Evolutionary conservation across 2,888 invertebrate genomes (phyloP).

Genomic region (Euzetes globulus): DNA sequence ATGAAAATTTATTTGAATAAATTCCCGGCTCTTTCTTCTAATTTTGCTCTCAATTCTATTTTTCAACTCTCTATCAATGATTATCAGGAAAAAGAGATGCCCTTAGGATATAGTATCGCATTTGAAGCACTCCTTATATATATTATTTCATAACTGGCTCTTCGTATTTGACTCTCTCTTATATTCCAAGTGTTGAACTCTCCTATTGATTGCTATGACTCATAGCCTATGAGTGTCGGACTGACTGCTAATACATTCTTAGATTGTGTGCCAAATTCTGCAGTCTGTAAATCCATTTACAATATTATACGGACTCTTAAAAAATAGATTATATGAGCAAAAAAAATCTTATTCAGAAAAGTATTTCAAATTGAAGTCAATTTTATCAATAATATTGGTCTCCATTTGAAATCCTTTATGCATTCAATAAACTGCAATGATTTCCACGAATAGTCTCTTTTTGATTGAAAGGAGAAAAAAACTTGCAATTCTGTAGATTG

Average conservation of each 20-base stretch:
- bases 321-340: neutral
- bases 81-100: slow-evolving; percentile 9
- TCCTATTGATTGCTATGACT: neutral
- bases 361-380: too few species aligned
- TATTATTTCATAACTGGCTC: neutral
- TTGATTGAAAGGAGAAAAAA: neutral
- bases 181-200: neutral
- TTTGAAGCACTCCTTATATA: neutral
- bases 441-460: neutral
- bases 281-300: neutral
- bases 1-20: neutral
- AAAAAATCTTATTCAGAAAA: neutral
- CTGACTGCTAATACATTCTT: neutral
- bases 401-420: too few species aligned
- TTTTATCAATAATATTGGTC: too few species aligned
- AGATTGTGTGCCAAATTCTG: neutral
- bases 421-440: neutral
- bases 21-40: neutral
- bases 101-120: neutral
- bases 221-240: neutral
- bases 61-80: neutral
- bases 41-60: neutral
- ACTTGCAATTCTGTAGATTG: neutral
- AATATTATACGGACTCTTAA: neutral
- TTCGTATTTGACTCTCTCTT: neutral